phyloP scores from a whole-genome alignment of 1,140 invertebrate genomes.

The Drosophila cardini region DNA sequence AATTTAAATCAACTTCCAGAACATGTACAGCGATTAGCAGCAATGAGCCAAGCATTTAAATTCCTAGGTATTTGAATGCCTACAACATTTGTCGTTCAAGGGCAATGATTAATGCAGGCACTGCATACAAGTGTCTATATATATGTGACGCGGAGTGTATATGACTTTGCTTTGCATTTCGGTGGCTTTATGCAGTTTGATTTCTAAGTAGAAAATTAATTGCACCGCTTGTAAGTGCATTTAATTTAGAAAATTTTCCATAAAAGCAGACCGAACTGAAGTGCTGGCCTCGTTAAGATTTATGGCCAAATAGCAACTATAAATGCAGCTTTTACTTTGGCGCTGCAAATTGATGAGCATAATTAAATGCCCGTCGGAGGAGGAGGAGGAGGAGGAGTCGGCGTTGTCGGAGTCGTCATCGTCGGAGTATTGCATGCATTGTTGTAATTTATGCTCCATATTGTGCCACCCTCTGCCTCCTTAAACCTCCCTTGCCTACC shows the following conservation, averaged over 20 bases:
- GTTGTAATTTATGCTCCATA: constrained; percentile 80
- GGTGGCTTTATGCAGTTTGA: constrained; percentile 34
- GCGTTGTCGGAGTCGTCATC: constrained; percentile 4
- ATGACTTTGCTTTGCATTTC: constrained; percentile 7
- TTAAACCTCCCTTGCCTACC: background rate
- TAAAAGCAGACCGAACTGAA: constrained; percentile 40
- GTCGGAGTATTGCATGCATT: constrained; percentile 64
- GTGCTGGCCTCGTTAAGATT: constrained; percentile 65
- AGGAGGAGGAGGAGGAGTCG: constrained; percentile 34
- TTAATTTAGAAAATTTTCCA: constrained; percentile 68
- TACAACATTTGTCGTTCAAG: constrained; percentile 53
- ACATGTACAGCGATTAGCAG: constrained; percentile 66
- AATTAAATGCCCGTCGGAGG: constrained; percentile 73
- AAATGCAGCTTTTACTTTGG: constrained; percentile 20
- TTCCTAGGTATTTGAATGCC: constrained; percentile 53
- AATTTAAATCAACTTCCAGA: constrained; percentile 69
- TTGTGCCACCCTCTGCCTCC: constrained; percentile 32
- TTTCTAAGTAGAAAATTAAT: constrained; percentile 68
- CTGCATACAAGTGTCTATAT: constrained; percentile 10
- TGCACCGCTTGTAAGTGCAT: constrained; percentile 72
- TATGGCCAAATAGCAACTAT: constrained; percentile 45
- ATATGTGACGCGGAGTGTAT: background rate
- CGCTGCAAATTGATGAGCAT: constrained; percentile 76
- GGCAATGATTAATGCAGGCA: constrained; percentile 70
- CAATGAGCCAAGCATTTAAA: constrained; percentile 75